These are phyloP conservation scores for Axis porcinus DNA, from an alignment of 2,113 vertebrate species.

Conservation along the genomic window DNA sequence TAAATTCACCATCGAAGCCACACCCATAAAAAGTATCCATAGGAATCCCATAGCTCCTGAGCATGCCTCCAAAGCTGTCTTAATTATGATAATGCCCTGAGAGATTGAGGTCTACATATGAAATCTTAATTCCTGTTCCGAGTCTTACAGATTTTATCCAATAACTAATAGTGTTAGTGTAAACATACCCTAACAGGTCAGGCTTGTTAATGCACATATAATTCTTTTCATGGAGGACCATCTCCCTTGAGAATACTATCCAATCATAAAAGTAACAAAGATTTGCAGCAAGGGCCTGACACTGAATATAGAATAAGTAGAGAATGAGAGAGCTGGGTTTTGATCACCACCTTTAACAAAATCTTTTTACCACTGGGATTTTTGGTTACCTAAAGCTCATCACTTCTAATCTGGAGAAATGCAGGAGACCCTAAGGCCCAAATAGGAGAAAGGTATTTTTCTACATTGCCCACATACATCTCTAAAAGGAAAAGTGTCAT, in stretches of 20 bases:
- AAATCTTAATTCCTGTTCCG: slow-evolving; percentile 66
- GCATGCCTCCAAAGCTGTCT: neutral
- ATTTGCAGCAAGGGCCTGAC: slow-evolving; percentile 48
- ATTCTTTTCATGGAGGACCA: slow-evolving; percentile 56
- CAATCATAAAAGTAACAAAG: slow-evolving; percentile 63
- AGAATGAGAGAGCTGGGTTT: slow-evolving; percentile 45
- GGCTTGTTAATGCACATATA: slow-evolving; percentile 67
- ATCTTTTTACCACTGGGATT: slow-evolving; percentile 54
- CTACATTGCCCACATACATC: neutral
- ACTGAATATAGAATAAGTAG: slow-evolving; percentile 44
- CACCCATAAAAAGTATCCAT: slow-evolving; percentile 24
- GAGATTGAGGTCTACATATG: slow-evolving; percentile 23
- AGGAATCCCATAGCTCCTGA: neutral
- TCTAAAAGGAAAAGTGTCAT: slow-evolving; percentile 18
- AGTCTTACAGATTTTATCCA: slow-evolving; percentile 50
- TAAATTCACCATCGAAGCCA: slow-evolving; percentile 4
- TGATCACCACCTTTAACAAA: slow-evolving; percentile 54
- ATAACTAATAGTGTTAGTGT: slow-evolving; percentile 57
- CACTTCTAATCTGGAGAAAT: slow-evolving; percentile 53
- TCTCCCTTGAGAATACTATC: slow-evolving; percentile 55
- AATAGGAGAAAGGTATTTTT: slow-evolving; percentile 28
- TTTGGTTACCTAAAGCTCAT: slow-evolving; percentile 61
- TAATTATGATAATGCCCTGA: slow-evolving; percentile 40
- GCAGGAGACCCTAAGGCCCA: slow-evolving; percentile 41
- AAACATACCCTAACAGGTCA: slow-evolving; percentile 64